Evolutionary conservation across 2,113 vertebrate species (phyloP).

Genomic region (Nanorana parkeri): DNA sequence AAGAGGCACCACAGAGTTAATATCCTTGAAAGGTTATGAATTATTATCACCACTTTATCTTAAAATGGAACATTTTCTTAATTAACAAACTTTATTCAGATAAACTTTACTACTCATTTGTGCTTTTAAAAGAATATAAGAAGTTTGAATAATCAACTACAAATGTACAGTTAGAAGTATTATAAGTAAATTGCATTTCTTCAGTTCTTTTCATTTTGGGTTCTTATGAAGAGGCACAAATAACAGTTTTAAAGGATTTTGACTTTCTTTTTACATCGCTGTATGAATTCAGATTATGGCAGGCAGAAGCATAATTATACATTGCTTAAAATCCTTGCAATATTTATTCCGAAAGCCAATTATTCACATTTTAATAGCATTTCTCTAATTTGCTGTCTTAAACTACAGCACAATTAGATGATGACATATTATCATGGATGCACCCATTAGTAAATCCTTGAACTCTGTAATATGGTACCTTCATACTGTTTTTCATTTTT

Average conservation of each 20-base stretch:
- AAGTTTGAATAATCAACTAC: too few relatives aligned
- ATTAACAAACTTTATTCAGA: too few relatives aligned
- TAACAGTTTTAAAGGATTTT: slow-evolving; percentile 29
- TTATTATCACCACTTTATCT: too few relatives aligned
- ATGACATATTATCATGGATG: slow-evolving; percentile 3
- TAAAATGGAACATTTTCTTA: too few relatives aligned
- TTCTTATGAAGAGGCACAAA: slow-evolving; percentile 7
- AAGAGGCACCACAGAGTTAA: too few relatives aligned
- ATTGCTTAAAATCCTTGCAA: slow-evolving; percentile 27
- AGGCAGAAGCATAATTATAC: slow-evolving; percentile 26
- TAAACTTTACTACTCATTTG: too few relatives aligned
- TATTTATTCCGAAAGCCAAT: not conserved
- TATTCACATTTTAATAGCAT: slow-evolving; percentile 43
- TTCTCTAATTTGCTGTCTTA: slow-evolving; percentile 14
- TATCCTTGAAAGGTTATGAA: too few relatives aligned
- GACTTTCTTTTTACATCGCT: not conserved
- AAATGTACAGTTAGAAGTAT: not conserved
- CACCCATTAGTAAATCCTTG: not conserved
- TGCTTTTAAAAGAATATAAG: too few relatives aligned
- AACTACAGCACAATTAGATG: slow-evolving; percentile 26
- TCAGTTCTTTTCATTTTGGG: not conserved
- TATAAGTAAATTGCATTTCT: slow-evolving; percentile 15
- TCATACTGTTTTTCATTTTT: slow-evolving; percentile 15
- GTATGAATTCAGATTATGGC: slow-evolving; percentile 25
- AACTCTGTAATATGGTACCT: slow-evolving; percentile 2